Evolutionary conservation across 2,113 vertebrate species (phyloP), one percentile per base, ranked within the genome.

Genomic region (Scolopax mira): DNA sequence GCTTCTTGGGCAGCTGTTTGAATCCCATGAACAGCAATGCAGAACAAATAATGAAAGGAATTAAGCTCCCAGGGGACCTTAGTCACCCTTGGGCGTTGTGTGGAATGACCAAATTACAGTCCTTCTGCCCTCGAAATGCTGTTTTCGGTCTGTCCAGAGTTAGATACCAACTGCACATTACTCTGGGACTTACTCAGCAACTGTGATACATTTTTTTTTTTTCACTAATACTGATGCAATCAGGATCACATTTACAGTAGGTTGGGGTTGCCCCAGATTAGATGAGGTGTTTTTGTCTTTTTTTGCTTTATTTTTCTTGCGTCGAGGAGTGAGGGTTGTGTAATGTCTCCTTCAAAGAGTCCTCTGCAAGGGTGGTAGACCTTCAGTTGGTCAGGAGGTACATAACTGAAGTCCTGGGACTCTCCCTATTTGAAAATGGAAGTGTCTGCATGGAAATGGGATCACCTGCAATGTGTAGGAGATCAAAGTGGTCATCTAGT

Each of bases 381-480:
- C 19, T n/a, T n/a, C n/a, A n/a, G n/a, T n/a, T n/a, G n/a, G n/a
- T n/a, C 13, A 33, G 18, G 21, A 41, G 13, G 24, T 54, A 27
- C 18, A 79, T 46, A 51, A 55, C 35, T 22, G 18, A 61, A 79
- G 30, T 54, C 17, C 15, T 62, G 37, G 46, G 30, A 9, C 25
- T 44, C 28, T 80, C 9, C 46, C 23, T 37, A 8, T 28, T 4
- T 52, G 52, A 49, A 82, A 81, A 75, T 14, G 19, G 25, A 88
- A 55, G 21, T 23, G 30, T 6, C 18, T 70, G 37, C 33, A 33
- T n/a, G 35, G n/a, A 75, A 75, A 65, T 16, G 8, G 61, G 37
- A 69, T 82, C 48, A 55, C 24, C 15, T 3, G 2, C 3, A 7
- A 67, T 0, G 2, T 11, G 22, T 1, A 61, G 52, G 33, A 75